A percentile compares a stretch with the other conserved stretches of the same genome.
Conservation (phyloP, 2,797 vertebrate species). For the Buceros bicornis region DNA sequence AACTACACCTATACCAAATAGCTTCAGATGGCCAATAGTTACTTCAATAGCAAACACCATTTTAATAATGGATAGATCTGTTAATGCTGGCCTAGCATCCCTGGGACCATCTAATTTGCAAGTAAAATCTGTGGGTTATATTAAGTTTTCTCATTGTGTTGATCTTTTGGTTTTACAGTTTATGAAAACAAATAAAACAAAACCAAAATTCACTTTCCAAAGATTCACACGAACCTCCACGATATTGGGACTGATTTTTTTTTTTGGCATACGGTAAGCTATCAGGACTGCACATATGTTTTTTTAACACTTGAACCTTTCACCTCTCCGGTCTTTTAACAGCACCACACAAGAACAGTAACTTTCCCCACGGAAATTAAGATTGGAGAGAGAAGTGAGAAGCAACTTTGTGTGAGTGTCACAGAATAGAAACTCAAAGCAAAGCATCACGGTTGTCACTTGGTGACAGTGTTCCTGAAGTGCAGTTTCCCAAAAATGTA, state of each 20-base stretch:
- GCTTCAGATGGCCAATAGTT: neutral
- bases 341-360: neutral
- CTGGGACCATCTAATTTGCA: neutral
- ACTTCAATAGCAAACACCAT: neutral
- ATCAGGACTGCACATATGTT: neutral
- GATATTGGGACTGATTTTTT: neutral
- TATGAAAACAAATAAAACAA: neutral
- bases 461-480: neutral
- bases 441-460: neutral
- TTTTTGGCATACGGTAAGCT: neutral
- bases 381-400: neutral
- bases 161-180: neutral
- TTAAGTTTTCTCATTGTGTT: neutral
- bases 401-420: neutral
- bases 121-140: neutral
- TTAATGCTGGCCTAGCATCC: neutral
- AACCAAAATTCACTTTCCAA: neutral
- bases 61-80: neutral
- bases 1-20: neutral
- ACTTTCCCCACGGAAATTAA: neutral
- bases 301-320: neutral
- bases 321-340: neutral
- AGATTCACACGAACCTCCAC: neutral
- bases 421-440: neutral
- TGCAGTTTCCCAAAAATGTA: conserved; percentile 38